Conservation (phyloP, 2,888 invertebrate species). For the Nasonovia ribisnigri region DNA sequence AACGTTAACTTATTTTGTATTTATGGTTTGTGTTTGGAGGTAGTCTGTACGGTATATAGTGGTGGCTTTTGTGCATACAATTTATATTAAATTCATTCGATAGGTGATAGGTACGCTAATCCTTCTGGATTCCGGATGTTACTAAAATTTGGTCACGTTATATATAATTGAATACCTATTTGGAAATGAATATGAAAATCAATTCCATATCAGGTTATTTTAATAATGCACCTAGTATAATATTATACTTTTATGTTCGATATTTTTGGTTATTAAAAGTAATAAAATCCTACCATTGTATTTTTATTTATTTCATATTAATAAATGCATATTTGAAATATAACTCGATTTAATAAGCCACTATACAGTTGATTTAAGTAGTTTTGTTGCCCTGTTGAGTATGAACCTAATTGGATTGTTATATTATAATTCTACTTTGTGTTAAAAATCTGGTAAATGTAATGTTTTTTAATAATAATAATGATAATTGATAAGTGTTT, state of each 20-base stretch:
- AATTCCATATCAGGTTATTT: background rate
- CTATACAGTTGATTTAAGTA: background rate
- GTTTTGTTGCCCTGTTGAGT: background rate
- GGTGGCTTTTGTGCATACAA: background rate
- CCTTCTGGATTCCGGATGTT: background rate
- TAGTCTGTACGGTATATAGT: background rate
- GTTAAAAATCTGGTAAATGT: background rate
- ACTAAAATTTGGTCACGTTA: background rate
- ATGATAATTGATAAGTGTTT: background rate
- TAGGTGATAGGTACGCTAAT: background rate
- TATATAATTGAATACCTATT: background rate
- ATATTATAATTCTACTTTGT: background rate
- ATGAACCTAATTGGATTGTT: background rate
- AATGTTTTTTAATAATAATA: background rate
- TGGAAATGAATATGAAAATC: background rate
- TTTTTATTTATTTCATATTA: background rate
- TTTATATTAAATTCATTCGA: background rate
- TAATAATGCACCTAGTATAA: background rate
- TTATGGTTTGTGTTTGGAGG: background rate
- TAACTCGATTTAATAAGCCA: background rate
- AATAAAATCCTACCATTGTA: background rate
- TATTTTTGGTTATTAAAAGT: slow-evolving; percentile 6
- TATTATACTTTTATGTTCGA: background rate
- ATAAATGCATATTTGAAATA: background rate
- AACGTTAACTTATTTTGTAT: background rate